Conservation (phyloP, 2,888 invertebrate species). For the Microctonus hyperodae region DNA sequence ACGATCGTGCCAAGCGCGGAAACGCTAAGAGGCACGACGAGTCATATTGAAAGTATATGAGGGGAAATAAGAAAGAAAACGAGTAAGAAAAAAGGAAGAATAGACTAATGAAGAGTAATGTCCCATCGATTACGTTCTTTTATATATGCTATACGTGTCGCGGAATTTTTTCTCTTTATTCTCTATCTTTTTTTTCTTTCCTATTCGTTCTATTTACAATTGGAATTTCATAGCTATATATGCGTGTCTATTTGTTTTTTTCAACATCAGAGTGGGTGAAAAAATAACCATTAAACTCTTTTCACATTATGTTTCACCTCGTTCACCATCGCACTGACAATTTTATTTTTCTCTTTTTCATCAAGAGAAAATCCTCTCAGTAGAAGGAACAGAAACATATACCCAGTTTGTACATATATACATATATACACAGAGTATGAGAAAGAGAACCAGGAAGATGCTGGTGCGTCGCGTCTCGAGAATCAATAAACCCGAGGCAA, state of each 20-base stretch:
- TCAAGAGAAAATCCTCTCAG: not conserved
- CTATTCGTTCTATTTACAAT: too few relatives aligned
- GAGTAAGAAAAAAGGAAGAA: constrained; percentile 18
- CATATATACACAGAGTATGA: not conserved
- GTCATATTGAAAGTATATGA: constrained; percentile 58
- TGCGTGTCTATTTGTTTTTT: too few relatives aligned
- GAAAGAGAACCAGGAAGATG: constrained; percentile 51
- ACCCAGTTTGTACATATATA: too few relatives aligned
- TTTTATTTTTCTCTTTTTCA: not conserved
- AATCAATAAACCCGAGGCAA: constrained; percentile 59
- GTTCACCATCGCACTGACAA: not conserved
- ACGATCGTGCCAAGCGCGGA: constrained; percentile 48
- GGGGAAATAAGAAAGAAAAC: constrained; percentile 13
- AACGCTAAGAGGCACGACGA: constrained; percentile 61
- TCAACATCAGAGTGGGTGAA: not conserved
- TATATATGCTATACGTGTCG: constrained; percentile 17
- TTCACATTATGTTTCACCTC: not conserved
- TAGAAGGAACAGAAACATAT: not conserved
- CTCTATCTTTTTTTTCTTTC: constrained; percentile 1
- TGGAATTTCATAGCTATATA: constrained; percentile 10
- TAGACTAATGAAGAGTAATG: constrained; percentile 59
- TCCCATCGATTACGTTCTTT: constrained; percentile 32
- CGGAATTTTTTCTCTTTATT: constrained; percentile 3
- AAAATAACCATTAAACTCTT: constrained; percentile 21
- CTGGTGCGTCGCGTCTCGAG: constrained; percentile 50